Conservation (phyloP, 1,140 invertebrate genomes). For the Brachionus sp. region DNA sequence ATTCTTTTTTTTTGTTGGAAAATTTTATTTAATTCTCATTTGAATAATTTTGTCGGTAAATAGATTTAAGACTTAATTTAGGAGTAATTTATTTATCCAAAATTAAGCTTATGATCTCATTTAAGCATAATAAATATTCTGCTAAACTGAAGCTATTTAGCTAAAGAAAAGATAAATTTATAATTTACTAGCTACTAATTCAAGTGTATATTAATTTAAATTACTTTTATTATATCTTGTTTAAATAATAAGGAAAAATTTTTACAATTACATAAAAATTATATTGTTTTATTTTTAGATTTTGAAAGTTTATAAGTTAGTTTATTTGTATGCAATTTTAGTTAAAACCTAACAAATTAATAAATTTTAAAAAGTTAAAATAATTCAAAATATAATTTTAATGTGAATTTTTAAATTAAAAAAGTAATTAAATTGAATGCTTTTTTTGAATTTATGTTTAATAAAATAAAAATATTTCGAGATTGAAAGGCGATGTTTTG, state of each 20-base stretch:
- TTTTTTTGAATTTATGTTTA: neutral
- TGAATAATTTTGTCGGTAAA: neutral
- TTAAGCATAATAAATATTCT: neutral
- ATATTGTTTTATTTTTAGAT: neutral
- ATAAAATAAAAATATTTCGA: neutral
- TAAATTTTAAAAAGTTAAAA: no score
- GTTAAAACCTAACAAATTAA: no score
- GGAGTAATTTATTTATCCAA: neutral
- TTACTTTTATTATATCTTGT: neutral
- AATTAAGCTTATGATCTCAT: neutral
- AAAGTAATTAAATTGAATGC: neutral
- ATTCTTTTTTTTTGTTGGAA: neutral
- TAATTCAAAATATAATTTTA: no score
- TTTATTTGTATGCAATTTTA: no score
- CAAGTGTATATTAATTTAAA: neutral
- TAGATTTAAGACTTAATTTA: neutral
- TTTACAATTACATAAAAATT: neutral
- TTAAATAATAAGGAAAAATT: neutral
- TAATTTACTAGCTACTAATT: neutral
- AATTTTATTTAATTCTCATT: neutral
- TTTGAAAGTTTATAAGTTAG: no score
- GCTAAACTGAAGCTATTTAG: neutral
- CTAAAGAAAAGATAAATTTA: neutral
- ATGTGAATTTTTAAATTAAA: neutral
- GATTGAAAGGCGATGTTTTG: neutral